phyloP scores from a whole-genome alignment of 2,113 vertebrate species.

The Oxyura jamaicensis region DNA sequence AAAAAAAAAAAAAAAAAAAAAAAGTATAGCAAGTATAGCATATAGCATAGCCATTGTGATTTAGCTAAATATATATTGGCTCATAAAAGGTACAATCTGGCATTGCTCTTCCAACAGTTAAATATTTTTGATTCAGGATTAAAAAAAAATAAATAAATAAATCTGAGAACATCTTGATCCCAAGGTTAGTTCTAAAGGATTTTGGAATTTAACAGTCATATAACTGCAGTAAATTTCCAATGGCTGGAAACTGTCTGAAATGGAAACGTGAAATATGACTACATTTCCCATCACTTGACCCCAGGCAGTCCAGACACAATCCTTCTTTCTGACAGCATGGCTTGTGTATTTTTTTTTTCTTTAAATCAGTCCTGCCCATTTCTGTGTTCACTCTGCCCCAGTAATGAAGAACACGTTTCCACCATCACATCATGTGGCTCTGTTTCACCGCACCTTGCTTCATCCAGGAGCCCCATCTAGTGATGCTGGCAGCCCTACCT shows the following conservation, averaged over 20 bases:
- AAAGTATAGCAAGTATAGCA: too few relatives aligned
- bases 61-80: conserved; percentile 7
- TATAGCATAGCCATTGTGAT: background rate
- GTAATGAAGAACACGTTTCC: background rate
- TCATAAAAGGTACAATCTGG: background rate
- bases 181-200: background rate
- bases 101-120: background rate
- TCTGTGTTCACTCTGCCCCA: background rate
- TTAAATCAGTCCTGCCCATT: background rate
- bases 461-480: fast-evolving
- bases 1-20: too few relatives aligned
- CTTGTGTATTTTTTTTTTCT: background rate
- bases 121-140: background rate
- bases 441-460: background rate
- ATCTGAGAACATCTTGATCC: conserved; percentile 33
- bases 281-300: background rate
- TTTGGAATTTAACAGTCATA: conserved; percentile 21
- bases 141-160: background rate
- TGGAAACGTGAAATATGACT: background rate
- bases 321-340: background rate
- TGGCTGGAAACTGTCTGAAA: background rate
- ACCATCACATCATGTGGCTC: background rate
- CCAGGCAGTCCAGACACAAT: background rate
- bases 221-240: background rate
- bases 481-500: background rate